Base-by-base conservation (phyloP, 2,888 invertebrate genomes). In the Galerucella nymphaeae region DNA sequence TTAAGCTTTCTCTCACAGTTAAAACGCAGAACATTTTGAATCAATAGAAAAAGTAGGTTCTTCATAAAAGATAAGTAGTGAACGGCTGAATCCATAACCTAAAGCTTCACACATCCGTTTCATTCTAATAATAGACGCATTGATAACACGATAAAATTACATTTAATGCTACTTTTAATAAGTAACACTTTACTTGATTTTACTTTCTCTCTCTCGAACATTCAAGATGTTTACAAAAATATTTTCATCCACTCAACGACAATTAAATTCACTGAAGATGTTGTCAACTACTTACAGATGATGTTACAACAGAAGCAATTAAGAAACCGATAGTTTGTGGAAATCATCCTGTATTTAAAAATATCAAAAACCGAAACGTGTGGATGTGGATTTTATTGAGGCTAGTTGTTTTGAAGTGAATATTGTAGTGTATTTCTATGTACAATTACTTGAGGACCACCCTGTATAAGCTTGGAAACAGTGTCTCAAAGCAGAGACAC, bases 31-130 rank as follows among this genome's bases (percentile, higher is more conserved):
- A 76, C 77, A 77, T 74, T 75, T 72, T 70, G 72, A 75, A 75
- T 76, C 75, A 65, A 76, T 76, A 75, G 78, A 78, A 79, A 79
- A 80, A 79, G 80, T 80, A 80, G 80, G 79, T 78, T 77, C 76
- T 76, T 74, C 71, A 64, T 38, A 71, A 67, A 74, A 74, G 71
- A 72, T 48, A 68, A 30, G 8, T 30, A 74, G 77, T 76, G 74
- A 76, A 72, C 68, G 75, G 76, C 73, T 65, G 70, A 74, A 73
- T 73, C 58, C 64, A 73, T 70, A 66, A 66, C 67, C 66, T 58
- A 69, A 71, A 74, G 68, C 66, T 61, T 66, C 57, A 73, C 66
- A 73, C 70, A 76, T 73, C 73, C 73, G 75, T 75, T 73, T 73
- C 30, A 62, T 42, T 63, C 63, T 70, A 70, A 63, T 70, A 70